Evolutionary conservation across 1,140 invertebrate species (phyloP).

Genomic region (Drosophila watanabei): DNA sequence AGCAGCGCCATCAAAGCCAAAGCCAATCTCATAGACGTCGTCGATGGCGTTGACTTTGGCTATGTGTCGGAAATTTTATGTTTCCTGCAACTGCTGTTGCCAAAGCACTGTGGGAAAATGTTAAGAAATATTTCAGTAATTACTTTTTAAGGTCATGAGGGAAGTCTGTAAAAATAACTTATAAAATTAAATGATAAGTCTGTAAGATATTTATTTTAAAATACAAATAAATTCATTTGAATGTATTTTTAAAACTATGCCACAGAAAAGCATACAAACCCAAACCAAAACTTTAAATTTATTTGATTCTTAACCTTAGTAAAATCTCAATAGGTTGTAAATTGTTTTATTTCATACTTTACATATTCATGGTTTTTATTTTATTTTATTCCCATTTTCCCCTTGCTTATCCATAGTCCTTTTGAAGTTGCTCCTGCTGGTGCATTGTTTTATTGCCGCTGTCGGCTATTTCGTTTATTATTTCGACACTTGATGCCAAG

Average conservation of each 20-base stretch:
- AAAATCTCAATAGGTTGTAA: no score
- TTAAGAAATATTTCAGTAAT: not conserved
- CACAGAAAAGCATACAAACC: not conserved
- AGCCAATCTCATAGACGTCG: constrained; percentile 45
- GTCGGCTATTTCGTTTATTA: constrained; percentile 47
- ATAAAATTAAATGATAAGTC: not conserved
- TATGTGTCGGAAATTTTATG: constrained; percentile 51
- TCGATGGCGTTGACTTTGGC: constrained; percentile 45
- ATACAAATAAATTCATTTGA: not conserved
- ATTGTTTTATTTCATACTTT: not conserved
- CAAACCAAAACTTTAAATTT: not conserved
- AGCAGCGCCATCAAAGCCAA: constrained; percentile 34
- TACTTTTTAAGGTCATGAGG: not conserved
- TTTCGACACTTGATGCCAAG: constrained; percentile 55
- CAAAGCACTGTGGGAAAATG: constrained; percentile 11
- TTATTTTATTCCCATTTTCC: no score
- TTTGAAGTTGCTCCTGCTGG: not conserved
- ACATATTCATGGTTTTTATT: not conserved
- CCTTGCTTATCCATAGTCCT: constrained; percentile 12
- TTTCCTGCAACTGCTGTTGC: constrained; percentile 43
- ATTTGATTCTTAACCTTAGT: no score
- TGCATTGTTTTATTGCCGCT: constrained; percentile 51
- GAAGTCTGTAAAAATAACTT: no score
- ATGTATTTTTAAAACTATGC: not conserved
- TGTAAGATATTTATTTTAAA: not conserved